Evolutionary conservation across 2,113 vertebrate genomes (phyloP), one percentile per base, ranked within the genome.

Genomic region (Myrmophylax atrothorax): DNA sequence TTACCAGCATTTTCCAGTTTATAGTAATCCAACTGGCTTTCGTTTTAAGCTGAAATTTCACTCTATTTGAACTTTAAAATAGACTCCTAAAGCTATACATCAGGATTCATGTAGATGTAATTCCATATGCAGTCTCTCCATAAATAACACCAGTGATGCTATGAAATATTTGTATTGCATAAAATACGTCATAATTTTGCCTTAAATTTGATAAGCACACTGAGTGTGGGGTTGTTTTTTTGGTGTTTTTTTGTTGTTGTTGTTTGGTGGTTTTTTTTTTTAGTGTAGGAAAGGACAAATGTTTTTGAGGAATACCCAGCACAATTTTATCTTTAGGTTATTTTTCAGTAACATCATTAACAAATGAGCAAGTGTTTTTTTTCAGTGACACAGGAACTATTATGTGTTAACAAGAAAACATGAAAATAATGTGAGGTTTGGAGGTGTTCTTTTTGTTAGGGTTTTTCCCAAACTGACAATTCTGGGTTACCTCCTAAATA

Each of bases 381-480:
- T 80, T 73, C 49, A 53, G 14, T 47, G 53, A 20, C 12, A 69
- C 6, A 40, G 33, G 28, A 40, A 31, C 12, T 82, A 14, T 26
- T 26, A 13, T 23, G 9, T 46, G 4, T 46, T 50, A 75, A 59
- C 13, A 87, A 62, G n/a, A 40, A 70, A 42, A 24, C 13, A 52
- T 10, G 33, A 78, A 14, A 84, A 18, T 5, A 31, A 14, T 0
- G 5, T 60, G 14, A 62, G 5, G 4, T 20, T 24, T 10, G n/a
- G 8, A 10, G 3, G 3, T 4, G 40, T 10, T 12, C 15, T 26
- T 55, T 56, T 42, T 33, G 38, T 89, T 15, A 8, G 14, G 0
- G 1, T 67, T 33, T 31, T 14, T 37, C 12, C 28, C 52, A 18
- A 60, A 38, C 64, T 24, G 3, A 75, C 13, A 56, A 15, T 18